These are phyloP conservation scores for Bhutanitis thaidina DNA, from an alignment of 2,888 invertebrate genomes.

Conservation along the genomic window DNA sequence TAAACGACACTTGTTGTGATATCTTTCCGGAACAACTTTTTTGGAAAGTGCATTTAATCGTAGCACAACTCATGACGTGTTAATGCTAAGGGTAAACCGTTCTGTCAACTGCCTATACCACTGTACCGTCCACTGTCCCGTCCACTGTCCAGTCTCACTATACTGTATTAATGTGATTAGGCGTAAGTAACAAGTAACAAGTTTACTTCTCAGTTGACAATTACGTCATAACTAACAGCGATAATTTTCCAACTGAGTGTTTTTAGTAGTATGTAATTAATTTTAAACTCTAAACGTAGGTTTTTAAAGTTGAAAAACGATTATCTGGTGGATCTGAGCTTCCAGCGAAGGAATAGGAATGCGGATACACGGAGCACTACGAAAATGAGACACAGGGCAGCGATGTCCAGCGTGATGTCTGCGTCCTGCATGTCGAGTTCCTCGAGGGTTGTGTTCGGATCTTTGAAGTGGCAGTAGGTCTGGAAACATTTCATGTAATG, in stretches of 20 bases:
- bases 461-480: constrained; percentile 92
- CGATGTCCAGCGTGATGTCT: constrained; percentile 88
- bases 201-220: neutral
- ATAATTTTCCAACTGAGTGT: neutral
- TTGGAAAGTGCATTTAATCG: no score
- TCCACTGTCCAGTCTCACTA: no score
- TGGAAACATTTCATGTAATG: constrained; percentile 43
- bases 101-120: no score
- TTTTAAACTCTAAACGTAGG: neutral
- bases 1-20: no score
- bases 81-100: no score
- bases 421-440: constrained; percentile 92
- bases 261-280: neutral
- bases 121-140: no score
- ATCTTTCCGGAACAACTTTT: no score
- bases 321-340: constrained; percentile 89
- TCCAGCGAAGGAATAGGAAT: constrained; percentile 92
- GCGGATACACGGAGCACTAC: constrained; percentile 89
- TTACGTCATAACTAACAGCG: neutral
- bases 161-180: no score
- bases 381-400: constrained; percentile 89
- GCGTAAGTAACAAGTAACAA: neutral
- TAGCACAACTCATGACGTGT: no score
- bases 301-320: constrained; percentile 22
- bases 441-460: constrained; percentile 89